Evolutionary conservation across 2,888 invertebrate species (phyloP), one percentile per base, ranked within the genome.

Genomic region (Heliothis peltigera): DNA sequence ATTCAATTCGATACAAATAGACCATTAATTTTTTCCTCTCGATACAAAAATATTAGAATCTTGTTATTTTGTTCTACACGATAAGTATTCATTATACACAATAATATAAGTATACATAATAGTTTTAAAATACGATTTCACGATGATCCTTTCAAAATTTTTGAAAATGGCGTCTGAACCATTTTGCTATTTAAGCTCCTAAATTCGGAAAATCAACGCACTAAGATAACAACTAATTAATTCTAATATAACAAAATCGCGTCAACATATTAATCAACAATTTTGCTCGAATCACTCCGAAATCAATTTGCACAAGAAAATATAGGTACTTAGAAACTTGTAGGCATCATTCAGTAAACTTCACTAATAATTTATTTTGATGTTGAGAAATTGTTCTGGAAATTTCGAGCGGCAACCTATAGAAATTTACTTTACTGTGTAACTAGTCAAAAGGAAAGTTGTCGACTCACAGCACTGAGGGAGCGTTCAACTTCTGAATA

Each of bases 311-410:
- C 22, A 49, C 48, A 46, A 39, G 53, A 75, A 73, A 73, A 71
- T 71, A 58, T 18, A 73, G 32, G 32, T 32, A 32, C 32, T 59
- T 47, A 39, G 49, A 64, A 73, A 65, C 56, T 71, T 19, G 22
- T 68, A 60, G 44, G 28, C 49, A 63, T 58, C 76, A 70, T 70
- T 59, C 46, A 64, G 68, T 64, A 43, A 64, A 73, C 68, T 75
- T 68, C 35, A 58, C 52, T 59, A 49, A 73, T 73, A 70, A 80
- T 74, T 77, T 77, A 74, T 74, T 80, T 64, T 60, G 63, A 68
- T 74, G 68, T 70, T 66, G 75, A 70, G 65, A 70, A 74, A 80
- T 80, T 74, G 75, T 77, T 78, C 47, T 43, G 22, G 47, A 53
- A 64, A 76, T 75, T 70, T 70, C 42, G 63, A 32, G 56, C 53